phyloP scores from a whole-genome alignment of 2,888 invertebrate genomes.

The Seladonia tumulorum region DNA sequence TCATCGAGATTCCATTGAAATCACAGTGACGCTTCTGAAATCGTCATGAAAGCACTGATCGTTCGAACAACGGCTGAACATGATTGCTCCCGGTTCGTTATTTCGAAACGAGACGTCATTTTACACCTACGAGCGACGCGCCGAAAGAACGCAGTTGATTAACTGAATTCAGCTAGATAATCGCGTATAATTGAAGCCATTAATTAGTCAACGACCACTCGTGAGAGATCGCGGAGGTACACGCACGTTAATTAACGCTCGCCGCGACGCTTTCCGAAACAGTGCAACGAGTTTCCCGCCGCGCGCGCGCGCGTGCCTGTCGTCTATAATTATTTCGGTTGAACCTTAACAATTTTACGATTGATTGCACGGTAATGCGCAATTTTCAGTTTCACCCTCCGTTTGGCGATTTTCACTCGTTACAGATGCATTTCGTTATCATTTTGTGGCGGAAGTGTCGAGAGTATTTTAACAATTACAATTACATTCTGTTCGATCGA shows the following conservation, averaged over 20 bases:
- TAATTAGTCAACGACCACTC: slow-evolving; percentile 22
- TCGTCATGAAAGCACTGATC: background rate
- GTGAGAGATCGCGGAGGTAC: background rate
- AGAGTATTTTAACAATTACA: background rate
- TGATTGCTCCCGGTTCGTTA: background rate
- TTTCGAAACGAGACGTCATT: background rate
- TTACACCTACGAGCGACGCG: background rate
- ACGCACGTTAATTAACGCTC: background rate
- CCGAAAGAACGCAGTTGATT: slow-evolving; percentile 14
- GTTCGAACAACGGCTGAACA: background rate
- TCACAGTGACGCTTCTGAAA: background rate
- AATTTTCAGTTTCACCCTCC: background rate
- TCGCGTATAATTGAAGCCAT: slow-evolving; percentile 28
- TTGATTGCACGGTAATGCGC: background rate
- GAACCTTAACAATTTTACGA: background rate
- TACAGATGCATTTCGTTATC: background rate
- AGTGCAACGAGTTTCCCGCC: background rate
- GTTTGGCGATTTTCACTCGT: background rate
- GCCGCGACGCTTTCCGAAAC: background rate
- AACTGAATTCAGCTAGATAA: slow-evolving; percentile 22
- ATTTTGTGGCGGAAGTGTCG: background rate
- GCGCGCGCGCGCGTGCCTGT: background rate
- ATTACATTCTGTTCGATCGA: background rate
- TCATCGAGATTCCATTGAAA: background rate
- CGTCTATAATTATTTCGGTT: background rate